phyloP scores from a whole-genome alignment of 2,797 vertebrate species.

The Telmatherina bonti region DNA sequence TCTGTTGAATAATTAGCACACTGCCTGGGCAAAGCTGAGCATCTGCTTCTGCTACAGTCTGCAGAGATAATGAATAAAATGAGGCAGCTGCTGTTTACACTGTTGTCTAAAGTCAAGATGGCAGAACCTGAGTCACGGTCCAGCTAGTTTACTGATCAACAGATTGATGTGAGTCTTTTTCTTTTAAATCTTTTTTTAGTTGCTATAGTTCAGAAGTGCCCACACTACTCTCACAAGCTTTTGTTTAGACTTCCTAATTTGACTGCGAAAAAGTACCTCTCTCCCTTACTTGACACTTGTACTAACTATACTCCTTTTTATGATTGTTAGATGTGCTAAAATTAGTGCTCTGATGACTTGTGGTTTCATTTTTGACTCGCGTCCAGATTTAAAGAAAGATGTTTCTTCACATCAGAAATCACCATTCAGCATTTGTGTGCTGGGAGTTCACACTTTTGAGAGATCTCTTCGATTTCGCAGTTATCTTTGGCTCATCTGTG shows the following conservation, averaged over 20 bases:
- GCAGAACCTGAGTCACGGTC: background rate
- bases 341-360: no score
- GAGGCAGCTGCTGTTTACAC: background rate
- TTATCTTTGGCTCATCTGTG: slow-evolving; percentile 3
- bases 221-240: background rate
- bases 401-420: slow-evolving; percentile 9
- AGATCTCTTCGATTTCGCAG: slow-evolving; percentile 4
- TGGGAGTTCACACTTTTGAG: background rate
- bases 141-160: background rate
- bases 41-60: slow-evolving; percentile 7
- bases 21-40: background rate
- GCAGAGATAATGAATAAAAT: background rate
- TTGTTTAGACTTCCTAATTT: slow-evolving; percentile 2
- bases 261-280: background rate
- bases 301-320: no score
- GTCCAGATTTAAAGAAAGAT: background rate
- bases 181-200: background rate
- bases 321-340: background rate
- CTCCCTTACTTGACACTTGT: background rate
- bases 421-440: background rate
- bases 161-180: background rate
- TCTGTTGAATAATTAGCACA: background rate
- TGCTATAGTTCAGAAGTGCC: background rate
- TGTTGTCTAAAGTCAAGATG: background rate
- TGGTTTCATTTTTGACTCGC: background rate